Percentiles rank a stretch among this genome's conserved stretches.
phyloP scores from a whole-genome alignment of 35 echinoderm and acorn worm species.

The Nesometra sesokonis region DNA sequence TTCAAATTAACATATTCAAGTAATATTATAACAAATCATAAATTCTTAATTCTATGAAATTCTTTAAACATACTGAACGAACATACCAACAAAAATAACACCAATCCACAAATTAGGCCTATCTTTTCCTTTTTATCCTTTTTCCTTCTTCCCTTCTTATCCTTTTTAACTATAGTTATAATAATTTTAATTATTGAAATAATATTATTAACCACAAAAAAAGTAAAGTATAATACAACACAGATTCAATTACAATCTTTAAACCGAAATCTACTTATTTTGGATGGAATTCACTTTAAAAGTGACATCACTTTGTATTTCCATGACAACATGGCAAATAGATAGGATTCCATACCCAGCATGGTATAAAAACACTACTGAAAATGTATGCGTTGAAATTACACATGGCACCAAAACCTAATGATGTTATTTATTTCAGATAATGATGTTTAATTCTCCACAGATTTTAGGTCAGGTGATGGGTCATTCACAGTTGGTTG shows the following conservation, averaged over 20 bases:
- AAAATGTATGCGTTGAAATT: not conserved
- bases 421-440: not conserved
- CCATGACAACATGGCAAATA: not conserved
- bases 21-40: too few relatives aligned
- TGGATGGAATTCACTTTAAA: not conserved
- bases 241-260: not conserved
- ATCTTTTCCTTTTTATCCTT: too few relatives aligned
- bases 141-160: too few relatives aligned
- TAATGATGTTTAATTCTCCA: not conserved
- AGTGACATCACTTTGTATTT: not conserved
- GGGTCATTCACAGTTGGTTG: too few relatives aligned
- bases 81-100: too few relatives aligned
- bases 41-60: too few relatives aligned
- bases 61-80: too few relatives aligned
- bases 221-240: not conserved
- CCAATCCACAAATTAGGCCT: too few relatives aligned
- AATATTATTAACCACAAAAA: too few relatives aligned
- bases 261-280: not conserved
- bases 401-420: not conserved
- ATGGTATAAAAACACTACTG: not conserved
- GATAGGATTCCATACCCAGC: not conserved
- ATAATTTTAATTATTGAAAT: too few relatives aligned
- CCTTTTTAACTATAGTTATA: too few relatives aligned
- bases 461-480: not conserved
- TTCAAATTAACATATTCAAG: too few relatives aligned